Percentiles rank a stretch among this genome's conserved stretches.
These are phyloP conservation scores for Caenorhabditis sp. DNA, from an alignment of 2,888 invertebrate genomes.

Conservation along the genomic window DNA sequence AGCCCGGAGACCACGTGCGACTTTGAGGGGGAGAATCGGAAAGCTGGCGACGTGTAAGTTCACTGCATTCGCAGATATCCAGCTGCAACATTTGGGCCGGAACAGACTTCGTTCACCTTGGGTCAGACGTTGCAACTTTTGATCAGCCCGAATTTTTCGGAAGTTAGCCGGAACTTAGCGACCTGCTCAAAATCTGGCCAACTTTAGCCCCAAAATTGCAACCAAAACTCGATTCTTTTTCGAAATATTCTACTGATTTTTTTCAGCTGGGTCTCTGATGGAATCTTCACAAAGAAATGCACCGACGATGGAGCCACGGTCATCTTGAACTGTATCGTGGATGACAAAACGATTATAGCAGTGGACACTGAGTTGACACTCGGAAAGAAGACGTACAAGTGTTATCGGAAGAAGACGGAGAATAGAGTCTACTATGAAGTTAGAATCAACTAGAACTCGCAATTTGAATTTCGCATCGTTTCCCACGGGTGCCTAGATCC, in stretches of 20 bases:
- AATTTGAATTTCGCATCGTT: slow-evolving; percentile 10
- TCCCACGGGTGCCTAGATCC: slow-evolving; percentile 52
- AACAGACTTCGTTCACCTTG: no score
- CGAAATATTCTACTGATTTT: neutral
- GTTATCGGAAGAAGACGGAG: slow-evolving; percentile 68
- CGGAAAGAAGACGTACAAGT: slow-evolving; percentile 73
- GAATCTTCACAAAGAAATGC: slow-evolving; percentile 77
- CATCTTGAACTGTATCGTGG: slow-evolving; percentile 74
- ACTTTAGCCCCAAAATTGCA: no score
- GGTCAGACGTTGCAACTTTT: no score
- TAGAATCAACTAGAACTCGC: slow-evolving; percentile 58
- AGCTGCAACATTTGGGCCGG: no score
- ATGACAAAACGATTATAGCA: slow-evolving; percentile 73
- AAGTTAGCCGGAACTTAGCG: no score
- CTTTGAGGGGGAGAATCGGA: slow-evolving; percentile 57
- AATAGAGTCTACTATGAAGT: slow-evolving; percentile 72
- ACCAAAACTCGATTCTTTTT: neutral
- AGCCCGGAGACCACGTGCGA: slow-evolving; percentile 56
- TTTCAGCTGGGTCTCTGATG: slow-evolving; percentile 76
- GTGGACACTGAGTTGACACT: slow-evolving; percentile 72
- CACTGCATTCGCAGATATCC: no score
- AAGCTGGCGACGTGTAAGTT: slow-evolving; percentile 59
- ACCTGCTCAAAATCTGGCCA: no score
- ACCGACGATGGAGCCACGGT: slow-evolving; percentile 73
- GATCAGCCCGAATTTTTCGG: no score